Percentiles rank a stretch among this genome's conserved stretches.
These are phyloP conservation scores for Pangasius macronema DNA, from an alignment of 2,797 vertebrate genomes.

Conservation along the genomic window DNA sequence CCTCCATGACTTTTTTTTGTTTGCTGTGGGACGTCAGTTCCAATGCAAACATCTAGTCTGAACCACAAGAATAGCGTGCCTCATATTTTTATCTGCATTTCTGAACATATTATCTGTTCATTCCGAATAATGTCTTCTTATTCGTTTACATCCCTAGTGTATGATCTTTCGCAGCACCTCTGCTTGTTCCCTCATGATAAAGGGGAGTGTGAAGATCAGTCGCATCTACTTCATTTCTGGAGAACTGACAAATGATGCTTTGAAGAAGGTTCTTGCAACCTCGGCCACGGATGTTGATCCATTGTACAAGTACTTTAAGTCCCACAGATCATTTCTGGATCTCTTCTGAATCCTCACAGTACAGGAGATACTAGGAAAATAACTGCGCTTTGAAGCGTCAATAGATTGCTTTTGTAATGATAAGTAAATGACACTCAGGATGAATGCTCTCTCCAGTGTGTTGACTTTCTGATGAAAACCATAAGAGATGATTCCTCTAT, in stretches of 20 bases:
- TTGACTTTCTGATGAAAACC: constrained; percentile 20
- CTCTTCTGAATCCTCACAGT: not conserved
- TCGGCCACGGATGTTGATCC: not conserved
- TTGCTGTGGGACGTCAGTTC: not conserved
- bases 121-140: not conserved
- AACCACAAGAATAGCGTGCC: not conserved
- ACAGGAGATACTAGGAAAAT: not conserved
- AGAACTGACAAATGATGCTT: not conserved
- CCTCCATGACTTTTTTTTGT: not conserved
- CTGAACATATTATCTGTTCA: not conserved
- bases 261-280: not conserved
- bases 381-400: not conserved
- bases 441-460: constrained; percentile 1
- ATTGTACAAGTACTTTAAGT: constrained; percentile 1
- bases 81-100: not conserved
- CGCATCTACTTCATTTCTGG: not conserved
- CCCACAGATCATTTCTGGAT: not conserved
- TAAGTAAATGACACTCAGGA: not conserved
- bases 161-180: not conserved
- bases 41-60: not conserved
- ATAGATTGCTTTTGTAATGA: not conserved
- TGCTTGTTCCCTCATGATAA: not conserved
- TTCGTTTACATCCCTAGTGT: not conserved
- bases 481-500: not conserved
- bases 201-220: not conserved